Evolutionary conservation across 2,113 vertebrate genomes (phyloP).

Genomic region (Lepisosteus oculatus): DNA sequence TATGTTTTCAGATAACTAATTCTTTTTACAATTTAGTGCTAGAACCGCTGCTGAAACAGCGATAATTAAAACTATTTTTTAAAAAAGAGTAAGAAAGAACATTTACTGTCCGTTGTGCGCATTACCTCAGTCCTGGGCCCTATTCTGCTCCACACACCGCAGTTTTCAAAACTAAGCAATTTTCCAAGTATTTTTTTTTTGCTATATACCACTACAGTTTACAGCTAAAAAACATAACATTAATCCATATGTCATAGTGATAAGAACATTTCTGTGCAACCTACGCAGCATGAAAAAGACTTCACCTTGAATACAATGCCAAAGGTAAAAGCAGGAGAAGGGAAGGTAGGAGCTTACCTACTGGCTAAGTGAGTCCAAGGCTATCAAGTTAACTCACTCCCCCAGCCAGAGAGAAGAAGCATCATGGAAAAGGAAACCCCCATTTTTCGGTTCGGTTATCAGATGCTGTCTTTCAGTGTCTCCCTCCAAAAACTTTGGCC

Average conservation of each 20-base stretch:
- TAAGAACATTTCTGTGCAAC: constrained; percentile 17
- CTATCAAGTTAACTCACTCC: constrained; percentile 41
- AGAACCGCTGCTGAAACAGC: too few species aligned
- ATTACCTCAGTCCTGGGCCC: too few species aligned
- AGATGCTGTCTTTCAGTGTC: not conserved
- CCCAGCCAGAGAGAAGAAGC: not conserved
- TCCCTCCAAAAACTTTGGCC: not conserved
- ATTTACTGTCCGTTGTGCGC: too few species aligned
- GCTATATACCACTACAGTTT: too few species aligned
- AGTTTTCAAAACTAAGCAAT: too few species aligned
- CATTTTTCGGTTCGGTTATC: constrained; percentile 10
- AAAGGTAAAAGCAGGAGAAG: constrained; percentile 32
- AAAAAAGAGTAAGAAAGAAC: too few species aligned
- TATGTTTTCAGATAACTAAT: too few species aligned
- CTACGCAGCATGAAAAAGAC: constrained; percentile 22
- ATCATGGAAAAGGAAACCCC: not conserved
- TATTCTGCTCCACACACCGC: too few species aligned
- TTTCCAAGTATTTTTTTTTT: too few species aligned
- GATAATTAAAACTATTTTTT: too few species aligned
- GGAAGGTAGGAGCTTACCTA: constrained; percentile 51
- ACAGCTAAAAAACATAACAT: not conserved
- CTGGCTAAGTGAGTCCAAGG: constrained; percentile 24
- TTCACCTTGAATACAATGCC: constrained; percentile 64
- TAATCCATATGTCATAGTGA: not conserved
- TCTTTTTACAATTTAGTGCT: too few species aligned